Base-by-base conservation (phyloP, 2,797 vertebrate genomes). In the Etheostoma nigrum region DNA sequence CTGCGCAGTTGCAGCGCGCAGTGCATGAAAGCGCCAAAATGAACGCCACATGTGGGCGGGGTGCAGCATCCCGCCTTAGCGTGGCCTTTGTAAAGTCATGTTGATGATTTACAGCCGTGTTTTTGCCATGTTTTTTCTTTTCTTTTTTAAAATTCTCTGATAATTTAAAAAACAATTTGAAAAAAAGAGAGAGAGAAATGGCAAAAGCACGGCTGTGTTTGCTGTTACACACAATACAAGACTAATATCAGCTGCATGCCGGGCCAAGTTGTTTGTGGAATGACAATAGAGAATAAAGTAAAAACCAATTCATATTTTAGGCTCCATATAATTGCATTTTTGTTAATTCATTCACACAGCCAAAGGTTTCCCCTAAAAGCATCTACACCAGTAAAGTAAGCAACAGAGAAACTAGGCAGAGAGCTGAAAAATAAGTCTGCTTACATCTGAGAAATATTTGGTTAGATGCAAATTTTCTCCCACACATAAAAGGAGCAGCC, bases 1-100 rank as follows among this genome's bases (percentile, higher is more conserved):
- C 19, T 68, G 79, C 85, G 86, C 89, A 87, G 75, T 23, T 74
- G 2, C 45, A 0, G 67, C 76, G 67, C 77, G 75, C 87, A 71
- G 30, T 0, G 8, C 42, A 0, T 1, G 62, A 1, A 55, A 0
- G 74, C 55, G 0, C 67, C 1, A 5, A 13, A 72, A 48, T 6
- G 23, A 12, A 0, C 23, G 1, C 0, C 15, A 11, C 15, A 9
- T 27, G 69, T 83, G 72, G 86, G 88, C 73, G 88, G 76, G 49
- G 27, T 14, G 30, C 19, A 51, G 53, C 53, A 65, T 76, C 80
- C 83, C 88, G 89, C 89, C 79, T 78, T 25, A 21, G 13, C 30
- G 1, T 5, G 23, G 21, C 36, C 55, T 63, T 63, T 45, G 18
- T 59, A 6, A 25, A 36, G 54, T 52, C 54, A 0, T 47, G 57